Conservation (phyloP, 2,797 vertebrate species). For the Takifugu ocellatus region DNA sequence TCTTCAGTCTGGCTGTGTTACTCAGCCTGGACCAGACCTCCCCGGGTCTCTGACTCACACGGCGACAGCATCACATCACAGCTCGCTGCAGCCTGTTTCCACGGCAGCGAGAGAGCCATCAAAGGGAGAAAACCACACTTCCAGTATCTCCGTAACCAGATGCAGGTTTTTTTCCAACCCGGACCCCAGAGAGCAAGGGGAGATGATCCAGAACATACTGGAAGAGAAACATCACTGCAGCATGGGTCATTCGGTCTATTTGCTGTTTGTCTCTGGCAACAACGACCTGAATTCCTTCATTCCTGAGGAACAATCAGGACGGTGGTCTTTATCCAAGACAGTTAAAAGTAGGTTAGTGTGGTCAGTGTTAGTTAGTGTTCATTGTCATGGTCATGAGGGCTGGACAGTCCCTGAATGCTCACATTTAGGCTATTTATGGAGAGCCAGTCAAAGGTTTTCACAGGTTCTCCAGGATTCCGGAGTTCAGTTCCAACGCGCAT, state of each 20-base stretch:
- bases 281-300: slow-evolving; percentile 14
- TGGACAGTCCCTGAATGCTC: too few relatives aligned
- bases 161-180: slow-evolving; percentile 44
- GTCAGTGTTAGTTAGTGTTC: neutral
- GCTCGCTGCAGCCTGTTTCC: slow-evolving; percentile 48
- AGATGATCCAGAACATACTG: slow-evolving; percentile 10
- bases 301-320: slow-evolving; percentile 2
- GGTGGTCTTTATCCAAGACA: neutral
- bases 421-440: neutral
- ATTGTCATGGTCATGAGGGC: too few relatives aligned
- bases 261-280: slow-evolving; percentile 15
- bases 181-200: slow-evolving; percentile 20
- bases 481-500: too few relatives aligned
- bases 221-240: slow-evolving; percentile 15
- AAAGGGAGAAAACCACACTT: slow-evolving; percentile 66
- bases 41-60: slow-evolving; percentile 42
- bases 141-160: slow-evolving; percentile 35
- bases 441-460: too few relatives aligned
- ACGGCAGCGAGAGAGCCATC: slow-evolving; percentile 59
- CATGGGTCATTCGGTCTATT: slow-evolving; percentile 26
- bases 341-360: neutral
- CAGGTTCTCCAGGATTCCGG: too few relatives aligned
- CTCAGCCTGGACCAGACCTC: slow-evolving; percentile 29
- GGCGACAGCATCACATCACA: slow-evolving; percentile 55
- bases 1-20: slow-evolving; percentile 40